phyloP scores from a whole-genome alignment of 30 jellyfish, hydroid and myxozoan genomes.

The Turritopsis dohrnii region DNA sequence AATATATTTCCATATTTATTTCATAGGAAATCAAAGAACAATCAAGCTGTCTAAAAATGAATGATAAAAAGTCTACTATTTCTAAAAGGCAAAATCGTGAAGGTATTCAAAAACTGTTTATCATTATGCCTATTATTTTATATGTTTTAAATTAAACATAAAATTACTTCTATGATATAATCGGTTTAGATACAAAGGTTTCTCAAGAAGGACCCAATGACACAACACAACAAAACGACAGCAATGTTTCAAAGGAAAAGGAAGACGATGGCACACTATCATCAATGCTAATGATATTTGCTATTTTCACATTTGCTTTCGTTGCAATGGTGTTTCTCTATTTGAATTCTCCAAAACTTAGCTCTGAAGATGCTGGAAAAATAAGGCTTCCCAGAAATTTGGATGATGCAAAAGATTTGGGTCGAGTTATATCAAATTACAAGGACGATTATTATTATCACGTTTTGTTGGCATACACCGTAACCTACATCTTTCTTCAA shows the following conservation, averaged over 20 bases:
- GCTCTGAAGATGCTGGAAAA: constrained; percentile 40
- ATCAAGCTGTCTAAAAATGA: background rate
- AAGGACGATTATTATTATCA: constrained; percentile 63
- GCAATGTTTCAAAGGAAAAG: background rate
- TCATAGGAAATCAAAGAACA: no score
- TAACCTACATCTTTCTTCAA: constrained; percentile 59
- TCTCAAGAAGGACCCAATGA: background rate
- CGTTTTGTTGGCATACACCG: constrained; percentile 52
- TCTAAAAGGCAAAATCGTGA: background rate
- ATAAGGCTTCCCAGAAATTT: constrained; percentile 59
- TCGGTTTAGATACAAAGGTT: background rate
- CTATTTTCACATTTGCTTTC: constrained; percentile 31
- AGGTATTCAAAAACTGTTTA: no score
- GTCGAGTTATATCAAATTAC: constrained; percentile 61
- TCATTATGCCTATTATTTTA: no score
- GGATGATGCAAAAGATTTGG: constrained; percentile 83
- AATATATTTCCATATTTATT: no score
- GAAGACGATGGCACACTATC: constrained; percentile 24
- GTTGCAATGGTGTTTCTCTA: constrained; percentile 26
- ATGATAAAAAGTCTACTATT: background rate
- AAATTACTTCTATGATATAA: no score
- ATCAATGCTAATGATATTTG: constrained; percentile 12
- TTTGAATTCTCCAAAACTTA: constrained; percentile 21
- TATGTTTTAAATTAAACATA: no score
- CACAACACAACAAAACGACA: background rate